Evolutionary conservation across 2,113 vertebrate genomes (phyloP).

Genomic region (Elephas maximus): DNA sequence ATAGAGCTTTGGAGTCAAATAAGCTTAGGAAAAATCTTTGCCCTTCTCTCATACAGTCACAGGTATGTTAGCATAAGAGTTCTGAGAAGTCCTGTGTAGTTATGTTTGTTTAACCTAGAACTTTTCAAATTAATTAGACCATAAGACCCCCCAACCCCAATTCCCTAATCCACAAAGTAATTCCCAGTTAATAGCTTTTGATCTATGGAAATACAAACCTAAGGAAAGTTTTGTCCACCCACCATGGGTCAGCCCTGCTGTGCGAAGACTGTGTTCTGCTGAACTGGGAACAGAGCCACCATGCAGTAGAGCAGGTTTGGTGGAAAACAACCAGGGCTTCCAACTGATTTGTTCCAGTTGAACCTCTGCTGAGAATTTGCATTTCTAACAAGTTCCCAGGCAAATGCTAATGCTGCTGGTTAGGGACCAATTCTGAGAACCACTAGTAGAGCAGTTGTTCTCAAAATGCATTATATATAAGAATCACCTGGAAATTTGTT

Average conservation of each 20-base stretch:
- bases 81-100: not conserved
- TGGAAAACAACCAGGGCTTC: too few species aligned
- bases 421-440: too few species aligned
- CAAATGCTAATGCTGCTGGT: too few species aligned
- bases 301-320: not conserved
- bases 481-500: too few species aligned
- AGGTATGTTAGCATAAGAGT: not conserved
- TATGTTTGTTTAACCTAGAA: not conserved
- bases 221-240: not conserved
- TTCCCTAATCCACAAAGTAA: not conserved
- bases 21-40: not conserved
- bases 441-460: too few species aligned
- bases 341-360: too few species aligned
- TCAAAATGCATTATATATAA: too few species aligned
- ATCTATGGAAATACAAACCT: not conserved
- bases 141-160: not conserved
- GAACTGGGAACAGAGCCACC: not conserved
- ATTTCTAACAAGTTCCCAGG: too few species aligned
- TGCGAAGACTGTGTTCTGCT: not conserved
- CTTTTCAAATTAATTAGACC: not conserved
- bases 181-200: not conserved
- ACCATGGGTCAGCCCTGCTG: not conserved
- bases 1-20: not conserved
- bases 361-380: too few species aligned
- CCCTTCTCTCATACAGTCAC: not conserved